Evolutionary conservation across 2,888 invertebrate species (phyloP).

Genomic region (Cheilosia variabilis): DNA sequence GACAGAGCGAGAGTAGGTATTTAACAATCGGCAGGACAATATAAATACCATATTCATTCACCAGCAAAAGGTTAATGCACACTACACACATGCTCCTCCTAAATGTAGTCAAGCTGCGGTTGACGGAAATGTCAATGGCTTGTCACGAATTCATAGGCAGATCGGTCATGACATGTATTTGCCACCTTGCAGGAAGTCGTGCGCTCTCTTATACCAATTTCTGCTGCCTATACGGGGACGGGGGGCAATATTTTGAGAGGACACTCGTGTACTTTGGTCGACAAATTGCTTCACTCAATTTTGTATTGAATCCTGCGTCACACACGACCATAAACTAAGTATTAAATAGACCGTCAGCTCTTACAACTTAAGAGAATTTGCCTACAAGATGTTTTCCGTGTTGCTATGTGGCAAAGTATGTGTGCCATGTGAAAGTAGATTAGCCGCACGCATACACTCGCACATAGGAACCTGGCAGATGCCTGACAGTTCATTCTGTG

Average conservation of each 20-base stretch:
- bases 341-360: too few relatives aligned
- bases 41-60: slow-evolving; percentile 12
- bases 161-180: not conserved
- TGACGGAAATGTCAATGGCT: slow-evolving; percentile 37
- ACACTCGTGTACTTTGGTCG: slow-evolving; percentile 3
- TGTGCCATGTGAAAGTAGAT: too few relatives aligned
- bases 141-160: slow-evolving; percentile 24
- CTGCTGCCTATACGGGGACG: not conserved
- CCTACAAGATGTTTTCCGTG: too few relatives aligned
- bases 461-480: too few relatives aligned
- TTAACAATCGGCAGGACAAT: slow-evolving; percentile 32
- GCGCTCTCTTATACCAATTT: slow-evolving; percentile 27
- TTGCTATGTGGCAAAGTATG: too few relatives aligned
- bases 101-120: slow-evolving; percentile 22
- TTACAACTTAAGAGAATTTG: too few relatives aligned
- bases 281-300: slow-evolving; percentile 31
- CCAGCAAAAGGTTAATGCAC: too few relatives aligned
- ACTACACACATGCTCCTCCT: not conserved
- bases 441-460: too few relatives aligned
- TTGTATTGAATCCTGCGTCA: slow-evolving; percentile 3
- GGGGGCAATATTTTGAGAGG: not conserved
- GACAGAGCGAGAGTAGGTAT: not conserved
- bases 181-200: slow-evolving; percentile 12
- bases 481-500: too few relatives aligned
- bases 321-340: too few relatives aligned